Evolutionary conservation across 2,888 invertebrate species (phyloP), one percentile per base, ranked within the genome.

Genomic region (Pachycephus smyrnensis): DNA sequence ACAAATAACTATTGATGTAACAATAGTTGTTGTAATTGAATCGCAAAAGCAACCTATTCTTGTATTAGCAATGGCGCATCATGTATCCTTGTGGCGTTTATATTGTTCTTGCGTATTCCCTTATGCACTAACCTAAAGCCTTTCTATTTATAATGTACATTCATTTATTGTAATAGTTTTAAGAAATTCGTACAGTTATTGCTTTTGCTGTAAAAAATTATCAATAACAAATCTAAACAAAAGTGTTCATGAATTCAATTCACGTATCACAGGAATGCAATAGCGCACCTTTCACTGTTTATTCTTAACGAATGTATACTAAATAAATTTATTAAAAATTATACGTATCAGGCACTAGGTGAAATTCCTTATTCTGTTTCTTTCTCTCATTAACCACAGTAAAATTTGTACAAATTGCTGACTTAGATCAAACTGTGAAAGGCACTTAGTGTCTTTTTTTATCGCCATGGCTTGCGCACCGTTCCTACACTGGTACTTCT

Each of bases 401-500:
- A 73, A 78, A 79, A 75, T 79, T 69, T 78, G 33, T 80, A 76
- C 73, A 80, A 73, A 79, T 77, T 76, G 74, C 79, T 80, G 76
- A 76, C 78, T 79, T 80, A 83, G 79, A 76, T 76, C 40, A 73
- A 37, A 77, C 77, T 32, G 69, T 81, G 75, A 75, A 82, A 86
- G 86, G 85, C 86, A 86, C 85, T 77, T 55, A 76, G 80, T 81
- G 78, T 82, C 69, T 77, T 33, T 15, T 75, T 40, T 79, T 36
- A 79, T 83, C 91, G 88, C 91, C 91, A 91, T 75, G 91, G 91
- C 81, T 90, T 91, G 1, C 91, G 87, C 77, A 91, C 90, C 32
- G 91, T 87, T 74, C 91, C 91, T 68, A 90, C 90, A 77, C 91
- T 91, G 55, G 91, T 91, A 81, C 91, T 91, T 77, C 91, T 86